A percentile compares a stretch with the other conserved stretches of the same genome.
Evolutionary conservation across 2,113 vertebrate genomes (phyloP).

Genomic region (Panthera tigris): DNA sequence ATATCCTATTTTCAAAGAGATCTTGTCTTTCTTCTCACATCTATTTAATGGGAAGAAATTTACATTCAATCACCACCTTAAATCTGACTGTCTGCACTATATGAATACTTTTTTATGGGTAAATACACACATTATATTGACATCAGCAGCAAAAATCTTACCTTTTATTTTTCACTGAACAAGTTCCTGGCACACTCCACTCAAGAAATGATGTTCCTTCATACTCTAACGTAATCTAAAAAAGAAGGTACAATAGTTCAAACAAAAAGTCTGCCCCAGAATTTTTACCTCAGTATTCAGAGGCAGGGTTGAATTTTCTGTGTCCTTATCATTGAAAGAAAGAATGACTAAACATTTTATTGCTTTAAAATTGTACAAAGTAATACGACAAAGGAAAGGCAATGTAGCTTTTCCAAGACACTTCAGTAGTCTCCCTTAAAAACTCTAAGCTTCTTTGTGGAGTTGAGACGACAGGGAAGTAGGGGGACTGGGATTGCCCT

Average conservation of each 20-base stretch:
- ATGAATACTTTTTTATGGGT: not conserved
- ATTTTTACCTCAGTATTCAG: not conserved
- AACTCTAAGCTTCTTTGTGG: not conserved
- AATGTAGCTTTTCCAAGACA: not conserved
- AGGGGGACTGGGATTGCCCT: no score
- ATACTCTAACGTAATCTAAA: conserved; percentile 76
- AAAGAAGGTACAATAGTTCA: conserved; percentile 42
- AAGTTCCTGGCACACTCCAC: conserved; percentile 27
- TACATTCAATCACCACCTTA: not conserved
- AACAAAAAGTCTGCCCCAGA: conserved; percentile 6
- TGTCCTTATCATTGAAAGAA: not conserved
- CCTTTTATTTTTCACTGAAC: conserved; percentile 39
- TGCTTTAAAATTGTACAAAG: not conserved
- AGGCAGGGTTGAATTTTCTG: not conserved
- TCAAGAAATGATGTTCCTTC: conserved; percentile 63
- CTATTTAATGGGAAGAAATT: conserved; percentile 26
- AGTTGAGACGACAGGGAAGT: no score
- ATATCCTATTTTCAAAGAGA: not conserved
- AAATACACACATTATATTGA: not conserved
- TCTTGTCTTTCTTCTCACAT: conserved; percentile 24
- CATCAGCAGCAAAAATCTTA: conserved; percentile 48
- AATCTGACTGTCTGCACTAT: not conserved
- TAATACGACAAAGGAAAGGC: not conserved
- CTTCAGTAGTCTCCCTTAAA: not conserved
- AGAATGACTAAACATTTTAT: conserved; percentile 21